Conservation (phyloP, 2,113 vertebrate genomes). For the Hippocampus barbouri region DNA sequence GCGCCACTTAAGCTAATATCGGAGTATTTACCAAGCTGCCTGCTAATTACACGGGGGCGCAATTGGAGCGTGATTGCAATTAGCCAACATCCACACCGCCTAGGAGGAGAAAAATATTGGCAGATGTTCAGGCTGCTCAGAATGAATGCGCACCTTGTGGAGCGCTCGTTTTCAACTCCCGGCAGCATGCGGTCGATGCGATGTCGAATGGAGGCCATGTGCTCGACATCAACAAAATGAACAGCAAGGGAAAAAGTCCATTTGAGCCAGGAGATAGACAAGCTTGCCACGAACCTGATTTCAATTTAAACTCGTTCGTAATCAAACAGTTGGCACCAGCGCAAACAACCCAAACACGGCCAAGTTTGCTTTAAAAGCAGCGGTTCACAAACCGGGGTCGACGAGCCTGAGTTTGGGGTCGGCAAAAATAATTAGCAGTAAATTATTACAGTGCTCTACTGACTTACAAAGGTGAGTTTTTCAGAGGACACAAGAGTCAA, state of each 20-base stretch:
- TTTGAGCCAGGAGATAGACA: constrained; percentile 1
- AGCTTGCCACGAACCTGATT: neutral
- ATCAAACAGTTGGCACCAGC: neutral
- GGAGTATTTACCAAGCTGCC: constrained; percentile 58
- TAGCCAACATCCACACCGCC: constrained; percentile 53
- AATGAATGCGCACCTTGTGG: constrained; percentile 8
- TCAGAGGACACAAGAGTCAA: too few relatives aligned
- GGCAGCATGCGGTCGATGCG: constrained; percentile 7
- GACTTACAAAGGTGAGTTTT: too few relatives aligned
- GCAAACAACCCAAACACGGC: neutral
- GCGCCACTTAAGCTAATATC: constrained; percentile 47
- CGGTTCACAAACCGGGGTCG: neutral
- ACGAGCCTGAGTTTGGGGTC: too few relatives aligned
- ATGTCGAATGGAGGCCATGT: constrained; percentile 15
- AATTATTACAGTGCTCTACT: too few relatives aligned
- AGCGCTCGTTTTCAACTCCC: neutral
- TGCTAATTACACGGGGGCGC: constrained; percentile 59
- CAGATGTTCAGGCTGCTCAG: constrained; percentile 54
- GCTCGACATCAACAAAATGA: constrained; percentile 22
- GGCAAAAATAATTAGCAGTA: too few relatives aligned
- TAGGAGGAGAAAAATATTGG: constrained; percentile 45
- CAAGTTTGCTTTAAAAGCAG: neutral
- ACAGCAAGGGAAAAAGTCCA: neutral
- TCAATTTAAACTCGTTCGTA: neutral
- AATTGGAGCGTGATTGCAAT: constrained; percentile 65